phyloP scores from a whole-genome alignment of 2,797 vertebrate genomes.

The Distichodus sexfasciatus region DNA sequence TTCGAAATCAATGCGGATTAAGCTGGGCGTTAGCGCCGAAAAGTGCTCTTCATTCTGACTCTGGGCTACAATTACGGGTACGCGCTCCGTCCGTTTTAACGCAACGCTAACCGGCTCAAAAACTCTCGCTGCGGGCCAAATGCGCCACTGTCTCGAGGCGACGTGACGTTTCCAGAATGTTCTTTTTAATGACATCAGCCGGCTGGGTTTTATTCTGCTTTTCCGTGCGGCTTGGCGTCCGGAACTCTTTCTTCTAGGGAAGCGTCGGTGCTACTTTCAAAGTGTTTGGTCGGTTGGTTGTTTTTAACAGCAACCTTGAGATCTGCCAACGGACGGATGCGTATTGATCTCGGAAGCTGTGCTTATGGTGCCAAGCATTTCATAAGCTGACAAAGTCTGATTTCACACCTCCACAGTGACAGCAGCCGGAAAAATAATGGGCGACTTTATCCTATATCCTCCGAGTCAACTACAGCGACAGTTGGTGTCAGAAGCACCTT shows the following conservation, averaged over 20 bases:
- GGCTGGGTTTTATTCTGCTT: neutral
- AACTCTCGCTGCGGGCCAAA: neutral
- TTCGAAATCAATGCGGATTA: constrained; percentile 68
- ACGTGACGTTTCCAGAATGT: neutral
- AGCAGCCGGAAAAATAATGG: constrained; percentile 3
- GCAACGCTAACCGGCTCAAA: neutral
- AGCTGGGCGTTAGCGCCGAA: constrained; percentile 60
- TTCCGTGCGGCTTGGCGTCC: neutral
- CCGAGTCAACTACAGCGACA: neutral
- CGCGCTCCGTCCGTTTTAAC: neutral
- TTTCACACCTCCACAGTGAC: neutral
- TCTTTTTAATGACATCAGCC: neutral
- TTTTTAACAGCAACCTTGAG: neutral
- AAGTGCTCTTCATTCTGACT: constrained; percentile 61
- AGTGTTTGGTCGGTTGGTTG: neutral
- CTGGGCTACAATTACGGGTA: constrained; percentile 56
- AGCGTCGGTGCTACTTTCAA: neutral
- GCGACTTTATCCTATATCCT: constrained; percentile 1
- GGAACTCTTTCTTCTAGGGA: no score
- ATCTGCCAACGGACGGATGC: neutral
- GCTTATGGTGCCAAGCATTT: neutral
- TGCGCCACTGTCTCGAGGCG: neutral
- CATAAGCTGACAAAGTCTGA: neutral
- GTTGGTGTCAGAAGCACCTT: constrained; percentile 14
- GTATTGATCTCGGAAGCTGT: neutral